Evolutionary conservation across 2,113 vertebrate species (phyloP).

Genomic region (Stegostoma tigrinum): DNA sequence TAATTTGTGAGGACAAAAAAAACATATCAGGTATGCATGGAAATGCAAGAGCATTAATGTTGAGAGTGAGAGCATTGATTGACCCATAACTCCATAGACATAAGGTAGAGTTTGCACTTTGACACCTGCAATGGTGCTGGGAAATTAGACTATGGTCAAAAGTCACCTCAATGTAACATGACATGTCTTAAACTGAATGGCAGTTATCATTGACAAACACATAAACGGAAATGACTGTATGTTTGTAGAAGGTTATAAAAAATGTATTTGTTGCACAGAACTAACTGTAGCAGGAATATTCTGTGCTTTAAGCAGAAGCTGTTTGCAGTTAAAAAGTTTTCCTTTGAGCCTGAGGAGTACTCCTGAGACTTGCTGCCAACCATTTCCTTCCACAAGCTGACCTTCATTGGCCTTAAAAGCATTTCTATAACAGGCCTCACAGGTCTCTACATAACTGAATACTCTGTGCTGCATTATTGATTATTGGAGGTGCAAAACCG

Average conservation of each 20-base stretch:
- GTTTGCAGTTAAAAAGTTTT: constrained; percentile 10
- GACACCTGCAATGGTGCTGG: not conserved
- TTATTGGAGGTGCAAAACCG: not conserved
- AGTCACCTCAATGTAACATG: not conserved
- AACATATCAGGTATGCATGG: not conserved
- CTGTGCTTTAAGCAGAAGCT: not conserved
- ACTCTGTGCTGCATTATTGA: not conserved
- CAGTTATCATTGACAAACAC: not conserved
- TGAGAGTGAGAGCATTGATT: not conserved
- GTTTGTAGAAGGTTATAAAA: not conserved
- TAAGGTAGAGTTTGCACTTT: not conserved
- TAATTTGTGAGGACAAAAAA: not conserved
- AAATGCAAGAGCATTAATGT: not conserved
- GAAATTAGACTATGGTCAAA: not conserved
- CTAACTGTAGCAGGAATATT: not conserved
- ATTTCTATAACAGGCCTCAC: not conserved
- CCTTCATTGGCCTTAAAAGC: constrained; percentile 16
- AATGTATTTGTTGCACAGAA: not conserved
- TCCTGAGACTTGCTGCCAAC: constrained; percentile 1
- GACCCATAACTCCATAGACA: not conserved
- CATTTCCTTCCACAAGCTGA: constrained; percentile 17
- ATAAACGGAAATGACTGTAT: not conserved
- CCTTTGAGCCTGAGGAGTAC: not conserved
- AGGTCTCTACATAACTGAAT: not conserved
- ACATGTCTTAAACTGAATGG: not conserved